These are phyloP conservation scores for Nomada ruficornis DNA, from an alignment of 2,888 invertebrate genomes.

Conservation along the genomic window DNA sequence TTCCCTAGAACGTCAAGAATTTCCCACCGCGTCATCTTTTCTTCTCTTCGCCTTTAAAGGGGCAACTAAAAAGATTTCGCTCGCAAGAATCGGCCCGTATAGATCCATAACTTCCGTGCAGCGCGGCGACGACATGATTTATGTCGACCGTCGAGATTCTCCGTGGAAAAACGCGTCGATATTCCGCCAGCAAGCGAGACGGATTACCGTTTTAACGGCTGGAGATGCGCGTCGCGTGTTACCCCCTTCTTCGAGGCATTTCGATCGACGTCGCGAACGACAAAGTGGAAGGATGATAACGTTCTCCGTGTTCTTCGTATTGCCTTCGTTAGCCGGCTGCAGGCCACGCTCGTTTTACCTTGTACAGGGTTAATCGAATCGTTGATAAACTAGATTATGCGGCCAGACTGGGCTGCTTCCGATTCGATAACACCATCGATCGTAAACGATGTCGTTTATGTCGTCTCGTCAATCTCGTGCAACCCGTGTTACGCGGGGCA, in stretches of 20 bases:
- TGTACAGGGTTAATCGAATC: slow-evolving; percentile 67
- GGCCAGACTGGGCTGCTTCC: slow-evolving; percentile 59
- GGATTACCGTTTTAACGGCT: slow-evolving; percentile 6
- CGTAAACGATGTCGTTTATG: slow-evolving; percentile 35
- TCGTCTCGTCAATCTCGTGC: slow-evolving; percentile 7
- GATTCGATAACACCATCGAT: slow-evolving; percentile 65
- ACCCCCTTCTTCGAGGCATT: not conserved
- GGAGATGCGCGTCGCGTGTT: slow-evolving; percentile 1
- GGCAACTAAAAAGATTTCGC: not conserved
- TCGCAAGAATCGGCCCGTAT: not conserved
- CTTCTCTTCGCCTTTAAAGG: not conserved
- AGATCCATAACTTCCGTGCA: not conserved
- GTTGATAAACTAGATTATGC: slow-evolving; percentile 68
- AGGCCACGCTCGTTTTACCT: slow-evolving; percentile 64
- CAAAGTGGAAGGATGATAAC: slow-evolving; percentile 36
- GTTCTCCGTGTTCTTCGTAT: slow-evolving; percentile 35
- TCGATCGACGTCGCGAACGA: slow-evolving; percentile 6
- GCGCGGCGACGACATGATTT: slow-evolving; percentile 1
- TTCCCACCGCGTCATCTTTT: not conserved
- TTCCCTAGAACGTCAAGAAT: too few relatives aligned
- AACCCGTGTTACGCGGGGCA: too few relatives aligned
- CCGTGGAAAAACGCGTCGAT: slow-evolving; percentile 10
- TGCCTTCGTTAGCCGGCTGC: slow-evolving; percentile 63
- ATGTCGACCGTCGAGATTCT: slow-evolving; percentile 4
- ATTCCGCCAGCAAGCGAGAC: slow-evolving; percentile 1